Conservation (phyloP, 2,888 invertebrate species). For the Calameuta pallipes region DNA sequence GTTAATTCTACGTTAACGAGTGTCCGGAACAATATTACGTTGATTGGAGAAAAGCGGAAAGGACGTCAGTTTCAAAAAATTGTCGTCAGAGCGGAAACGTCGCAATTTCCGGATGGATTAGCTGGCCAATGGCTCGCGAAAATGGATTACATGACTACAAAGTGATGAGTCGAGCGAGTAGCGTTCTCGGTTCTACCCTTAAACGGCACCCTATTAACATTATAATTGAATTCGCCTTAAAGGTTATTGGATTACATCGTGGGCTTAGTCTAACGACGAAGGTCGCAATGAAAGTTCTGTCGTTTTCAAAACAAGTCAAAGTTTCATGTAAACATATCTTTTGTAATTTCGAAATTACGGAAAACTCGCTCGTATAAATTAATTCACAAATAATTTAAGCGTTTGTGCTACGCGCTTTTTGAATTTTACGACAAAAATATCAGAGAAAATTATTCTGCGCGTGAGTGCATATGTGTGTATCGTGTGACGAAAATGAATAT, state of each 20-base stretch:
- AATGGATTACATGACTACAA: constrained; percentile 45
- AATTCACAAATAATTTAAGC: not conserved
- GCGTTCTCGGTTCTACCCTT: not conserved
- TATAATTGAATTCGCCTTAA: not conserved
- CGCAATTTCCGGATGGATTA: constrained; percentile 45
- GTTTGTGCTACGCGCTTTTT: not conserved
- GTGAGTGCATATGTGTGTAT: not conserved
- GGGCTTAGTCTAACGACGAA: not conserved
- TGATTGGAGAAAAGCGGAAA: constrained; percentile 4
- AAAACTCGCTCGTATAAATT: not conserved
- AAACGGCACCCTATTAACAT: not conserved
- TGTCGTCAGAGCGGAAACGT: constrained; percentile 38
- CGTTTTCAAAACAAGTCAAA: not conserved
- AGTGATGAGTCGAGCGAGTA: constrained; percentile 22
- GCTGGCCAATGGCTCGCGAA: constrained; percentile 39
- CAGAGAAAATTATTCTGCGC: not conserved
- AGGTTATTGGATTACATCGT: not conserved
- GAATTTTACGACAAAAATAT: not conserved
- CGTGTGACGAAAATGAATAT: not conserved
- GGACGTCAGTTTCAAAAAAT: constrained; percentile 35
- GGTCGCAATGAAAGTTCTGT: not conserved
- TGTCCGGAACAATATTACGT: not conserved
- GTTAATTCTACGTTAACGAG: not conserved
- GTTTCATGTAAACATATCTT: not conserved
- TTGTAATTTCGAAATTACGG: not conserved